Evolutionary conservation across 1,140 invertebrate species (phyloP).

Genomic region (Paralvinella palmiformis): DNA sequence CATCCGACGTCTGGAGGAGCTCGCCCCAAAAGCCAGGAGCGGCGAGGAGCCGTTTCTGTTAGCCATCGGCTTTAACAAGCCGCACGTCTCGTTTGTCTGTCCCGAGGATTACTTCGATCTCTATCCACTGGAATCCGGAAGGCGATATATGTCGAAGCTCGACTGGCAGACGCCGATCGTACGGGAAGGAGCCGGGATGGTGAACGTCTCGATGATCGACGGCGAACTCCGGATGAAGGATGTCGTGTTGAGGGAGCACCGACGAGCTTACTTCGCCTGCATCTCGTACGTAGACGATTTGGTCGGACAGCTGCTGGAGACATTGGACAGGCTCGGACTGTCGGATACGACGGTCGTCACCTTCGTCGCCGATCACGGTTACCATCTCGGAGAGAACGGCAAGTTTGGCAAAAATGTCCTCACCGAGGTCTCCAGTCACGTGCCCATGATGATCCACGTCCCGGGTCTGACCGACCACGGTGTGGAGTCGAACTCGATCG

Average conservation of each 20-base stretch:
- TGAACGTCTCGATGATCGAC: no score
- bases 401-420: conserved; percentile 5
- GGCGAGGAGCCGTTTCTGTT: conserved; percentile 12
- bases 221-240: conserved; percentile 17
- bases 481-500: not conserved
- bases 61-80: conserved; percentile 10
- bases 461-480: not conserved
- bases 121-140: conserved; percentile 19
- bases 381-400: conserved; percentile 23
- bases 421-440: not conserved
- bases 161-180: no score
- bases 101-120: conserved; percentile 1
- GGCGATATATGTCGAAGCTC: conserved; percentile 3
- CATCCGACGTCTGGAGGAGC: conserved; percentile 1
- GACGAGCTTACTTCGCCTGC: conserved; percentile 2
- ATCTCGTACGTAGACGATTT: conserved; percentile 22
- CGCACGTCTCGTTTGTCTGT: conserved; percentile 13
- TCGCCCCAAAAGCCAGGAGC: not conserved
- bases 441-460: not conserved
- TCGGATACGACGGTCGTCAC: conserved; percentile 23
- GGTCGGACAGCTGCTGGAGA: conserved; percentile 21
- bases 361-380: conserved; percentile 26
- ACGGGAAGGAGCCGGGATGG: conserved; percentile 4
- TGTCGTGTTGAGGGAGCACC: conserved; percentile 1
- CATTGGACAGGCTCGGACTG: conserved; percentile 21